A percentile compares a stretch with the other conserved stretches of the same genome.
These are phyloP conservation scores for Spatulosminthurus flaviceps DNA, from an alignment of 2,888 invertebrate genomes.

Conservation along the genomic window DNA sequence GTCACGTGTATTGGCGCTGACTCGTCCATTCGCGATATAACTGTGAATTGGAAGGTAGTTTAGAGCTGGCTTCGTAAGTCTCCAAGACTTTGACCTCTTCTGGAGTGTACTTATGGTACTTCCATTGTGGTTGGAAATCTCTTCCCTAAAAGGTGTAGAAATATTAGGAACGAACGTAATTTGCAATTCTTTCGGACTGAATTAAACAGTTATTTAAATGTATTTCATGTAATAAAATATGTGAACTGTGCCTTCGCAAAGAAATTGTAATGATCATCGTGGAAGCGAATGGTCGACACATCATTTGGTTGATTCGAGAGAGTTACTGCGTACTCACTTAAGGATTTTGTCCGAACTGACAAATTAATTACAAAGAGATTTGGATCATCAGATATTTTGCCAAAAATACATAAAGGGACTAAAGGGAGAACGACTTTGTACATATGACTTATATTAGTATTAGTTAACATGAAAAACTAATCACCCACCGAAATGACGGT, in stretches of 20 bases:
- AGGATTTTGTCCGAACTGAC: constrained; percentile 44
- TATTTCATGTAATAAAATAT: background rate
- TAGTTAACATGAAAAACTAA: background rate
- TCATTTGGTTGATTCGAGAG: constrained; percentile 59
- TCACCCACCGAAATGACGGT: constrained; percentile 19
- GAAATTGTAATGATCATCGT: constrained; percentile 59
- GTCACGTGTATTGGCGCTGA: constrained; percentile 64
- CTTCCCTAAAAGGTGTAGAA: constrained; percentile 64
- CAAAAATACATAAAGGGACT: background rate
- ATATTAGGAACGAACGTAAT: background rate
- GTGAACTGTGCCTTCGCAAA: constrained; percentile 54
- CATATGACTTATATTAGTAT: background rate
- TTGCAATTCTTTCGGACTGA: background rate
- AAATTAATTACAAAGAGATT: background rate
- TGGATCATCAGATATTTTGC: too few species aligned
- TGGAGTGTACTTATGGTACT: constrained; percentile 66
- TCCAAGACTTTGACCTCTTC: constrained; percentile 66
- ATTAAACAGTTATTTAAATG: background rate
- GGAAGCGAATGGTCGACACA: constrained; percentile 53
- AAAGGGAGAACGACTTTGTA: too few species aligned
- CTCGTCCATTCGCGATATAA: constrained; percentile 66
- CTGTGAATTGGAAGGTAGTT: constrained; percentile 66
- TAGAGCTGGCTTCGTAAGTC: constrained; percentile 66
- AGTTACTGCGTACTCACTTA: constrained; percentile 61
- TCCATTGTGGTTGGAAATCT: constrained; percentile 66